Evolutionary conservation across 2,888 invertebrate species (phyloP), one percentile per base, ranked within the genome.

Genomic region (Synergus japonicus): DNA sequence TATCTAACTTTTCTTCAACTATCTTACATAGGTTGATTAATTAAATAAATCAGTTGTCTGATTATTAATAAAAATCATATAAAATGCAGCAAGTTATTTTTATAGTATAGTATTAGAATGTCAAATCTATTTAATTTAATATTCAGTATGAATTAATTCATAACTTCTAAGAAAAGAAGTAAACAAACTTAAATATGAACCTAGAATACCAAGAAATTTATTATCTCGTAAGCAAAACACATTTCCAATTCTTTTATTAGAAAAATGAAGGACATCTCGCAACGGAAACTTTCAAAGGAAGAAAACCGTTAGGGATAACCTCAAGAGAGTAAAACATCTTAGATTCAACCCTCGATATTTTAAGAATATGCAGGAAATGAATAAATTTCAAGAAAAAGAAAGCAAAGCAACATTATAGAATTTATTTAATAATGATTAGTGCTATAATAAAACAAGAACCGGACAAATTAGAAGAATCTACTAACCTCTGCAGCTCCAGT

Each of bases 401-500:
- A 18, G 7, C 12, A 29, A 7, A 29, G 63, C 12, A 29, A 63
- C 29, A 29, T 22, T 1, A 10, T 0, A 18, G 13, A 63, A 29
- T 29, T 18, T 9, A 69, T 69, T 49, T 69, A 2, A 29, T 29
- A 1, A 69, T 12, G n/a, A 65, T 65, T 2, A 41, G 8, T 37
- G 2, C 0, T 5, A 41, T 5, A 49, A n/a, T 15, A n/a, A 58
- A 73, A 4, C 49, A 37, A 37, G 1, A 29, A 58, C 5, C 4
- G 15, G 41, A 64, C 8, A 41, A 77, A 78, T 77, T 63, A 37
- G 67, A 54, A 79, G 29, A 9, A 66, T 78, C 18, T 66, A 69
- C 78, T 91, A 90, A 91, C 91, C 91, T 91, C 89, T 78, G 87
- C 76, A 82, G 79, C 78, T 80, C 76, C 84, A 49, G 84, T 88